phyloP scores from a whole-genome alignment of 1,140 invertebrate genomes.

The Gryllus bimaculatus region DNA sequence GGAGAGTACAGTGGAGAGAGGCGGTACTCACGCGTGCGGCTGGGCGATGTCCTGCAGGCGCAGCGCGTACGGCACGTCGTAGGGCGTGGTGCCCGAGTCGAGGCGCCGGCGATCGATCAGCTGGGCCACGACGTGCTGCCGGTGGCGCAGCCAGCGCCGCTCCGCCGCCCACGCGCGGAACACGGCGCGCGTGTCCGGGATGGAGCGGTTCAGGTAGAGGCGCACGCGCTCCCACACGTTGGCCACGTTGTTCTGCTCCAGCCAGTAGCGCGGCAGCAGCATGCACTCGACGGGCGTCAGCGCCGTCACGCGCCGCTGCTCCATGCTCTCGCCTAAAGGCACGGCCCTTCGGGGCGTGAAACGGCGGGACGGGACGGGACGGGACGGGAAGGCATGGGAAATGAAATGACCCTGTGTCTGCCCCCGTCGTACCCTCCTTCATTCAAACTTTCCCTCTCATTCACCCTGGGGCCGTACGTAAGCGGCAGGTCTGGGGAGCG shows the following conservation, averaged over 20 bases:
- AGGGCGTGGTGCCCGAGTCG: slow-evolving; percentile 41
- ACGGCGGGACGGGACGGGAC: too few relatives aligned
- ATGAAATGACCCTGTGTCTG: too few relatives aligned
- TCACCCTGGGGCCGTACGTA: too few relatives aligned
- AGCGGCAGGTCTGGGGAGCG: too few relatives aligned
- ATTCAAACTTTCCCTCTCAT: too few relatives aligned
- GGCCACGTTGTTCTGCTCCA: slow-evolving; percentile 47
- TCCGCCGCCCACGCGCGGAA: slow-evolving; percentile 42
- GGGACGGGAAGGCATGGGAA: too few relatives aligned
- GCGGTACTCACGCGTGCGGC: neutral
- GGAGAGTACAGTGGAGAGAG: too few relatives aligned
- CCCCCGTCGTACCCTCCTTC: too few relatives aligned
- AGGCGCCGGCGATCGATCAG: slow-evolving; percentile 37
- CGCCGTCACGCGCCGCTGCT: slow-evolving; percentile 46
- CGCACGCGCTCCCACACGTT: slow-evolving; percentile 52
- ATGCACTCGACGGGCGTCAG: slow-evolving; percentile 43
- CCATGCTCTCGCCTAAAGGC: slow-evolving; percentile 47
- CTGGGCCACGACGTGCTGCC: slow-evolving; percentile 38
- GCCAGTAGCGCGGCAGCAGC: slow-evolving; percentile 49
- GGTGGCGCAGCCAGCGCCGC: slow-evolving; percentile 42
- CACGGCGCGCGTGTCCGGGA: slow-evolving; percentile 43
- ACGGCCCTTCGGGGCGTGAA: neutral
- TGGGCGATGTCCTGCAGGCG: slow-evolving; percentile 38
- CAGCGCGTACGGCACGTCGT: slow-evolving; percentile 53
- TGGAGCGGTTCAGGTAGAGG: slow-evolving; percentile 47